Conservation (phyloP, 2,113 vertebrate species). For the Trinectes maculatus region DNA sequence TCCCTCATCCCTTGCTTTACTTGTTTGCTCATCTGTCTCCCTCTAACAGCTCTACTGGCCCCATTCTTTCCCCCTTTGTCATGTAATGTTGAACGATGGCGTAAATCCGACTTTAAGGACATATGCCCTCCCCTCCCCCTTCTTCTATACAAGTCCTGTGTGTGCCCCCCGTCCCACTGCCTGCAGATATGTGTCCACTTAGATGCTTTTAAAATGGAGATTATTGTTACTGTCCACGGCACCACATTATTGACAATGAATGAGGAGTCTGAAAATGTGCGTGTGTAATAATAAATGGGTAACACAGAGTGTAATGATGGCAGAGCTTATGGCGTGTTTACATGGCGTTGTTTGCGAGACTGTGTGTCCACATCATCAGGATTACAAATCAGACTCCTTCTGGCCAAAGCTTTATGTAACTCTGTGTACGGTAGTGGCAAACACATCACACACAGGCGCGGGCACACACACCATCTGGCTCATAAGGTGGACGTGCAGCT, state of each 20-base stretch:
- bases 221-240: slow-evolving; percentile 73
- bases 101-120: slow-evolving; percentile 67
- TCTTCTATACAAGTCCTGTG: slow-evolving; percentile 39
- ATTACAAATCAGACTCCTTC: slow-evolving; percentile 52
- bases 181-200: slow-evolving; percentile 77
- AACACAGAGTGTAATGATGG: slow-evolving; percentile 27
- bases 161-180: slow-evolving; percentile 62
- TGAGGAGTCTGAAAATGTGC: slow-evolving; percentile 19
- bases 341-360: slow-evolving; percentile 43
- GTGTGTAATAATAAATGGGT: slow-evolving; percentile 17
- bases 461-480: slow-evolving; percentile 64
- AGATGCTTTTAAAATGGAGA: slow-evolving; percentile 77
- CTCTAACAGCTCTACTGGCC: slow-evolving; percentile 17
- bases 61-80: slow-evolving; percentile 25
- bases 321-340: slow-evolving; percentile 13
- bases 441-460: slow-evolving; percentile 10
- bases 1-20: slow-evolving; percentile 17
- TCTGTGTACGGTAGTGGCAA: slow-evolving; percentile 30
- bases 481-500: slow-evolving; percentile 47
- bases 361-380: slow-evolving; percentile 43
- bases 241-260: slow-evolving; percentile 70
- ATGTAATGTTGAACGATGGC: slow-evolving; percentile 51
- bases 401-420: slow-evolving; percentile 61
- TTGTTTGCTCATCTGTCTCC: slow-evolving; percentile 16
- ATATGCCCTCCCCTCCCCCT: slow-evolving; percentile 58